These are phyloP conservation scores for Bembecia ichneumoniformis DNA, from an alignment of 2,888 invertebrate genomes.

Conservation along the genomic window DNA sequence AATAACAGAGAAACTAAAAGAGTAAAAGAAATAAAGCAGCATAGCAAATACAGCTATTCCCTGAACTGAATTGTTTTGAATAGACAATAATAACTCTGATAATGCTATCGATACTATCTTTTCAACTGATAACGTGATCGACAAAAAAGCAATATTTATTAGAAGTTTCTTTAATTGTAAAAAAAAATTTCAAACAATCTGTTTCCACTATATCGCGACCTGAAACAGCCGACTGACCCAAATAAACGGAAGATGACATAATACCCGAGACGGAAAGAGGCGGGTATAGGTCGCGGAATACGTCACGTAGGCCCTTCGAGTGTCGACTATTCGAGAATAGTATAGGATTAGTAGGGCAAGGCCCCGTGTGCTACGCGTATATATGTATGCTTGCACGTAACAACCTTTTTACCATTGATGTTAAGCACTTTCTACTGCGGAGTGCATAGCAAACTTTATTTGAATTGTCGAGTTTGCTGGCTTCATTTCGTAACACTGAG, in stretches of 20 bases:
- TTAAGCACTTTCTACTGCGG: background rate
- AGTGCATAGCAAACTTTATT: background rate
- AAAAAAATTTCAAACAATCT: background rate
- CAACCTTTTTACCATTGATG: background rate
- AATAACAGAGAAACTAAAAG: no score
- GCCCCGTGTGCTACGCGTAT: slow-evolving; percentile 23
- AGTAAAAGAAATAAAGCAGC: no score
- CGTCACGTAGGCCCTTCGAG: slow-evolving; percentile 44
- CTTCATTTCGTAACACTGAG: no score
- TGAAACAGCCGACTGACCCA: slow-evolving; percentile 30
- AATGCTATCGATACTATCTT: no score
- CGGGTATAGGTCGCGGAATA: slow-evolving; percentile 30
- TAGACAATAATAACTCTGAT: no score
- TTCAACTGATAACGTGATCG: no score
- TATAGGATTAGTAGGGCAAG: slow-evolving; percentile 38
- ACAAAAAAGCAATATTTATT: no score
- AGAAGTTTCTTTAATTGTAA: no score
- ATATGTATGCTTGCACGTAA: background rate
- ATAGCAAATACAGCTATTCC: no score
- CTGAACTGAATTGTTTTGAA: no score
- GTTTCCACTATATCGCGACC: background rate
- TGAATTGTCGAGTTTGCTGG: no score
- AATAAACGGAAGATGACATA: slow-evolving; percentile 18
- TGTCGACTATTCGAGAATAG: background rate
- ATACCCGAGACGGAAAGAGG: slow-evolving; percentile 21